Evolutionary conservation across 2,797 vertebrate genomes (phyloP).

Genomic region (Alouatta caraya): DNA sequence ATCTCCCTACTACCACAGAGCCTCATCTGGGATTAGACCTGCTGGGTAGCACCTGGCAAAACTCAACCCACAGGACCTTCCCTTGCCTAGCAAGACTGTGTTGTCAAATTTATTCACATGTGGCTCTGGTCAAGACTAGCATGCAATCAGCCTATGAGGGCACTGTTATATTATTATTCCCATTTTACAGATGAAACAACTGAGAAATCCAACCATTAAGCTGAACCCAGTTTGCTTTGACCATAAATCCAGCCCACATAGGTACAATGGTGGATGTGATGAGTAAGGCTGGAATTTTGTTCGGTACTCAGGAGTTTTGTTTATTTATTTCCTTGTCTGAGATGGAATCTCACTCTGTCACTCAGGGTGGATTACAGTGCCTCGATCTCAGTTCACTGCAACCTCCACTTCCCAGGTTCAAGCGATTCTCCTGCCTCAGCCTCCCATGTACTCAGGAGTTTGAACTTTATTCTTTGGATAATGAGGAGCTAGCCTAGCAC

Average conservation of each 20-base stretch:
- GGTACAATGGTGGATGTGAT: not conserved
- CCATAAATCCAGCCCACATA: not conserved
- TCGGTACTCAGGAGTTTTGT: not conserved
- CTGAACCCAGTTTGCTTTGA: not conserved
- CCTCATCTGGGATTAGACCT: not conserved
- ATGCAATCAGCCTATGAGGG: not conserved
- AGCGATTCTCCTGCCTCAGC: too few relatives aligned
- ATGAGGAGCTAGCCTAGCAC: not conserved
- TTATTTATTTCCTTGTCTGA: too few relatives aligned
- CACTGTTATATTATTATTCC: not conserved
- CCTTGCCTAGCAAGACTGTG: not conserved
- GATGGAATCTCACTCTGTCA: too few relatives aligned
- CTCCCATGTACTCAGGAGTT: not conserved
- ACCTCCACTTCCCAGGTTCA: too few relatives aligned
- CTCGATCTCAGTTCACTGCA: too few relatives aligned
- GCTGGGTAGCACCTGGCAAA: not conserved
- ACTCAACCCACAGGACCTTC: not conserved
- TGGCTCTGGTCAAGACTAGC: not conserved
- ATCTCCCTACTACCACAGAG: not conserved
- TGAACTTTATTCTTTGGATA: conserved; percentile 64
- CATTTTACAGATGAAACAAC: not conserved
- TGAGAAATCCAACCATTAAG: not conserved
- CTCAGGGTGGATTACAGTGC: too few relatives aligned
- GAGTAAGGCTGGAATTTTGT: not conserved
- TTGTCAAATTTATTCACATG: not conserved